These are phyloP conservation scores for Lipotes vexillifer DNA, from an alignment of 2,113 vertebrate genomes.

Conservation along the genomic window DNA sequence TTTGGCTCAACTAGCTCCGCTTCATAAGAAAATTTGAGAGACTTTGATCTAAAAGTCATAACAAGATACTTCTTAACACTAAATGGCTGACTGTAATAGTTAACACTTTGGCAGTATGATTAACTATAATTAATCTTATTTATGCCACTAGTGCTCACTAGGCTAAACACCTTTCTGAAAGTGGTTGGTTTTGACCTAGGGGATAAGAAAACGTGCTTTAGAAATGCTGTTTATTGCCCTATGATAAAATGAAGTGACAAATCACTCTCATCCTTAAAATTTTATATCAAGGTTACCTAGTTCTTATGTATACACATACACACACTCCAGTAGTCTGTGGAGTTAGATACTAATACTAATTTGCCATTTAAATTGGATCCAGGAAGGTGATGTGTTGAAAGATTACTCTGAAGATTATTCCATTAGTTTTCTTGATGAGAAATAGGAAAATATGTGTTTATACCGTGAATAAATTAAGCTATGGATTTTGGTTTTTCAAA, in stretches of 20 bases:
- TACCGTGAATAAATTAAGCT: neutral
- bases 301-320: neutral
- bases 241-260: neutral
- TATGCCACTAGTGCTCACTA: neutral
- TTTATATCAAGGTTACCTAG: constrained; percentile 43
- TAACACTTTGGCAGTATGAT: neutral
- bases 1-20: neutral
- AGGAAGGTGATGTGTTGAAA: constrained; percentile 44
- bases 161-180: neutral
- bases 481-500: constrained; percentile 58
- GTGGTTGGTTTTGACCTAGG: neutral
- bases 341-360: constrained; percentile 44
- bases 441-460: constrained; percentile 42
- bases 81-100: neutral
- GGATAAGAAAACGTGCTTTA: constrained; percentile 51
- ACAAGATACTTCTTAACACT: neutral
- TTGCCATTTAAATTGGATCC: constrained; percentile 58
- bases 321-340: neutral
- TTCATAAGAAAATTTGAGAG: constrained; percentile 4
- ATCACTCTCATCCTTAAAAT: constrained; percentile 54
- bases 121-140: neutral
- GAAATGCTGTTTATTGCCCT: constrained; percentile 40
- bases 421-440: constrained; percentile 52
- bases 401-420: constrained; percentile 48
- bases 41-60: neutral